A percentile compares a stretch with the other conserved stretches of the same genome.
phyloP scores from a whole-genome alignment of 1,140 invertebrate genomes.

The Mizuhopecten yessoensis region DNA sequence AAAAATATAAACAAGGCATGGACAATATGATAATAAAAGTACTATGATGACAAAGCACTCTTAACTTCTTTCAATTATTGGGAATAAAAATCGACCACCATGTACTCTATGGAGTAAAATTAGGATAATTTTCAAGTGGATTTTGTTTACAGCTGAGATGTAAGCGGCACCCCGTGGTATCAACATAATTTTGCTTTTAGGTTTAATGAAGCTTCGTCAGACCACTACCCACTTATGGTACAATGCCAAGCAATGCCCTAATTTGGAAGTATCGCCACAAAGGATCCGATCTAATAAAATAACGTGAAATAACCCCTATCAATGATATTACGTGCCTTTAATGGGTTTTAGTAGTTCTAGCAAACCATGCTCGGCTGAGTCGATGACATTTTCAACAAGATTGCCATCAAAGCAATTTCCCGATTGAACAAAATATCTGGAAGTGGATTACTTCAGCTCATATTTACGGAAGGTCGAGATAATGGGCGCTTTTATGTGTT shows the following conservation, averaged over 20 bases:
- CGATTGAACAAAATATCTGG: conserved; percentile 1
- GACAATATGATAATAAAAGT: too few relatives aligned
- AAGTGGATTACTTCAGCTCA: neutral
- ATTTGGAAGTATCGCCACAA: neutral
- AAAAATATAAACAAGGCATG: too few relatives aligned
- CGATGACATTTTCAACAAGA: conserved; percentile 16
- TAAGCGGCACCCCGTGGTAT: conserved; percentile 13
- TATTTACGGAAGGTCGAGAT: neutral
- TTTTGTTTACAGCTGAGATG: neutral
- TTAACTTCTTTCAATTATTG: neutral
- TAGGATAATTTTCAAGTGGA: neutral
- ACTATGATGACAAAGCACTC: neutral
- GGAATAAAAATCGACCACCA: neutral
- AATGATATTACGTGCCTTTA: conserved; percentile 19
- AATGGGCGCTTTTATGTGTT: neutral
- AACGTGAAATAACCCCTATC: neutral
- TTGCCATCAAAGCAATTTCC: conserved; percentile 25
- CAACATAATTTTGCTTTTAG: conserved; percentile 6
- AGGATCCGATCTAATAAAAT: neutral
- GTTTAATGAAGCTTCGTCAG: conserved; percentile 19
- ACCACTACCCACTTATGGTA: too few relatives aligned
- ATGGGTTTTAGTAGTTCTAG: neutral
- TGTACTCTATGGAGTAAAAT: neutral
- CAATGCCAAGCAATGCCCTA: neutral
- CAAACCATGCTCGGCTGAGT: conserved; percentile 30